Base-by-base conservation (phyloP, 2,888 invertebrate species). In the Lithodes maja region DNA sequence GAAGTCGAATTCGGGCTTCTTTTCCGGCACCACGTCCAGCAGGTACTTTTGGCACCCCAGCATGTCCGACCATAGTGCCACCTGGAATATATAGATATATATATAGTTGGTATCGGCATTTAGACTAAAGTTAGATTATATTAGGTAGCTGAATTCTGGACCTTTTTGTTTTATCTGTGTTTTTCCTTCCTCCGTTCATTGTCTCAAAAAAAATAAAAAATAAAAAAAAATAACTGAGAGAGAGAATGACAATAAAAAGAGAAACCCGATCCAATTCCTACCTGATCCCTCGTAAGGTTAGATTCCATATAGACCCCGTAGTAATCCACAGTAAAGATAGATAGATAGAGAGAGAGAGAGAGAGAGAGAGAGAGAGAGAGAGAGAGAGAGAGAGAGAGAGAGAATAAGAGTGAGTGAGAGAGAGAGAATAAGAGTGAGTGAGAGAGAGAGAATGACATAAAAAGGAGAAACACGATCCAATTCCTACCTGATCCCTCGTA, bases 1-100 rank as follows among this genome's bases (percentile, higher is more conserved):
- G 88, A 90, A 88, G 79, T 88, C 85, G 83, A 88, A 88, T 33
- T 83, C 83, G n/a, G 90, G 88, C 50, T 90, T 86, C 80, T 85
- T 88, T 75, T 80, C 90, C 2, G 90, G 88, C 52, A 82, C 79
- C 54, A 86, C 90, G 83, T 88, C 90, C 54, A 90, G 75, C 53
- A 88, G 78, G 79, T 87, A 87, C 50, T 83, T 69, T 74, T 90
- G 87, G 77, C 90, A 90, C 74, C 71, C 86, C 75, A 90, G 69
- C 75, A 86, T 74, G 79, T 83, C 85, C 61, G 90, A 85, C 83
- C 83, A 81, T 50, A 90, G 75, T n/a, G 78, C 83, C 53, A 90
- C 86, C 90, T 90, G 61, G 2, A 55, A 61, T 33, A 33, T 33
- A 33, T 33, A 33, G 33, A 33, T 33, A 33, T 33, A 33, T 33